Evolutionary conservation across 1,140 invertebrate genomes (phyloP), one percentile per base, ranked within the genome.

Genomic region (Cydia splendana): DNA sequence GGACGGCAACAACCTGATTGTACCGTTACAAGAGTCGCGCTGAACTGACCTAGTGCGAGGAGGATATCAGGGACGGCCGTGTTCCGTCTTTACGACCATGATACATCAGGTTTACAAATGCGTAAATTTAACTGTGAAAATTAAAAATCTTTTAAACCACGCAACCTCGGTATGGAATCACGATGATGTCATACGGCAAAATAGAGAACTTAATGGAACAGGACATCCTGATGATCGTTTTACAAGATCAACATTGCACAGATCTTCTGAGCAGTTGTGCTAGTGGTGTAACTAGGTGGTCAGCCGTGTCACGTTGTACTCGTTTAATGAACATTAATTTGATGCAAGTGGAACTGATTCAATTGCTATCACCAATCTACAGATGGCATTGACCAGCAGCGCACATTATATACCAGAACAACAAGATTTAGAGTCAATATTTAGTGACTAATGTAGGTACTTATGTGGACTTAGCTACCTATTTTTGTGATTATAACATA

Each of bases 1-100:
- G 87, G 88, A 87, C 89, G 88, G 85, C 86, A 85, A 85, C 89
- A 90, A 92, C 91, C 87, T 91, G 91, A 91, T 90, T 91, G 87
- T 93, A 93, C 91, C 91, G 91, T 93, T 93, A 91, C 82, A 83
- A 86, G 89, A 90, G 85, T 88, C 85, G 85, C 83, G 86, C 89
- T 89, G 86, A 93, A 91, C 90, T 91, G 91, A 93, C 91, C 91
- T 93, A 93, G 88, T 93, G 88, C 85, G 90, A 87, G 87, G 88
- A 89, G 89, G 87, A 87, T 92, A 91, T 91, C 90, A 93, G 87
- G 82, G 82, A 88, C 86, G 84, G 82, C 82, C 82, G 84, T 86
- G 85, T 91, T 87, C 84, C 87, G 85, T 84, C 15, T 87, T 88
- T 82, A 84, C 80, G 81, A 83, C 79, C 77, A 81, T 20, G 48